Conservation (phyloP, 2,888 invertebrate species). For the Stenurella melanura region DNA sequence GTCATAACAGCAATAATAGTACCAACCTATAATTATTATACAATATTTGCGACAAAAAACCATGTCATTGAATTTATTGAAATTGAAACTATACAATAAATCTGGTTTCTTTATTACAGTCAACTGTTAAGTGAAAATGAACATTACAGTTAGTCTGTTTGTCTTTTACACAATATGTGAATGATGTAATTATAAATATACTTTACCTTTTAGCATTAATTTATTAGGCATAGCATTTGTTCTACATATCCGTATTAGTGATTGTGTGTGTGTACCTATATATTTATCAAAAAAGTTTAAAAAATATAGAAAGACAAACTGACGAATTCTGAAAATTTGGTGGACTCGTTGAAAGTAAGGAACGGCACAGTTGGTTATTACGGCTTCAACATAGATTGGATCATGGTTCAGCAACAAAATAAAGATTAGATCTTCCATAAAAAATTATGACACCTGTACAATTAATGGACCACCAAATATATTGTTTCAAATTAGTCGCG, state of each 20-base stretch:
- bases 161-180: slow-evolving; percentile 43
- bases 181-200: slow-evolving; percentile 49
- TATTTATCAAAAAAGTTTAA: too few relatives aligned
- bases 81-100: slow-evolving; percentile 52
- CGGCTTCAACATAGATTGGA: too few relatives aligned
- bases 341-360: too few relatives aligned
- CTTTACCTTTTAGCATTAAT: slow-evolving; percentile 44
- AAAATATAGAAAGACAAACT: too few relatives aligned
- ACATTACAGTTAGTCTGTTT: slow-evolving; percentile 58
- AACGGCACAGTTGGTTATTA: too few relatives aligned
- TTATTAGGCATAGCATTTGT: background rate
- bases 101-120: slow-evolving; percentile 49
- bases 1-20: background rate
- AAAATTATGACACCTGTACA: too few relatives aligned
- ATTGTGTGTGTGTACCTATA: background rate
- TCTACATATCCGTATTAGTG: background rate
- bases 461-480: too few relatives aligned
- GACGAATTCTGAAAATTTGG: too few relatives aligned
- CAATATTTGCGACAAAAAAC: slow-evolving; percentile 31
- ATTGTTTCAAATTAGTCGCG: too few relatives aligned
- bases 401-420: too few relatives aligned
- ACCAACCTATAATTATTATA: slow-evolving; percentile 6
- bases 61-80: slow-evolving; percentile 54
- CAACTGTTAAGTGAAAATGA: slow-evolving; percentile 58
- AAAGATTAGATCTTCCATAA: too few relatives aligned